phyloP scores from a whole-genome alignment of 2,888 invertebrate genomes.

The Melinaea marsaeus region DNA sequence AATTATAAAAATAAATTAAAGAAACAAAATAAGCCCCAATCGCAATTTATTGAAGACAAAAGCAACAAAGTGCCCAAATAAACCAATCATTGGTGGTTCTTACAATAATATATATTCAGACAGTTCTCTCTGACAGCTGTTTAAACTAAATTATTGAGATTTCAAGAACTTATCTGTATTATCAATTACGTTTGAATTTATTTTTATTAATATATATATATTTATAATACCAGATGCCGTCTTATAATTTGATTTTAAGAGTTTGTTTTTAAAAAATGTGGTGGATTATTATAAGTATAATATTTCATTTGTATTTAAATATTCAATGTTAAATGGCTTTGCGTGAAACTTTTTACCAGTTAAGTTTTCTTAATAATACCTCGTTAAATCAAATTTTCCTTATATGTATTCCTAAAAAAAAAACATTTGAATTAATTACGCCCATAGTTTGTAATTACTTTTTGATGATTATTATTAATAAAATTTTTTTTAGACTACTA shows the following conservation, averaged over 20 bases:
- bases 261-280: not conserved
- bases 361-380: too few species aligned
- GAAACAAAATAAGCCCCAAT: not conserved
- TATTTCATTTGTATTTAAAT: too few species aligned
- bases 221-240: not conserved
- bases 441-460: too few species aligned
- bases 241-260: too few species aligned
- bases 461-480: too few species aligned
- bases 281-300: too few species aligned
- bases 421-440: too few species aligned
- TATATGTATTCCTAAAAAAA: too few species aligned
- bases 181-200: not conserved
- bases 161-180: not conserved
- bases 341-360: too few species aligned
- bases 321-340: too few species aligned
- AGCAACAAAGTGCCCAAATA: conserved; percentile 16
- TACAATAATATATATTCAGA: conserved; percentile 3
- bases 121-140: not conserved
- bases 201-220: not conserved
- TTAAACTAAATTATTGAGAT: not conserved
- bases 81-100: conserved; percentile 18
- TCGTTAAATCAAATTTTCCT: too few species aligned
- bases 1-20: conserved; percentile 5
- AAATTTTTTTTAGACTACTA: too few species aligned
- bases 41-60: not conserved